Conservation (phyloP, 2,888 invertebrate species). For the Athripsodes cinereus region DNA sequence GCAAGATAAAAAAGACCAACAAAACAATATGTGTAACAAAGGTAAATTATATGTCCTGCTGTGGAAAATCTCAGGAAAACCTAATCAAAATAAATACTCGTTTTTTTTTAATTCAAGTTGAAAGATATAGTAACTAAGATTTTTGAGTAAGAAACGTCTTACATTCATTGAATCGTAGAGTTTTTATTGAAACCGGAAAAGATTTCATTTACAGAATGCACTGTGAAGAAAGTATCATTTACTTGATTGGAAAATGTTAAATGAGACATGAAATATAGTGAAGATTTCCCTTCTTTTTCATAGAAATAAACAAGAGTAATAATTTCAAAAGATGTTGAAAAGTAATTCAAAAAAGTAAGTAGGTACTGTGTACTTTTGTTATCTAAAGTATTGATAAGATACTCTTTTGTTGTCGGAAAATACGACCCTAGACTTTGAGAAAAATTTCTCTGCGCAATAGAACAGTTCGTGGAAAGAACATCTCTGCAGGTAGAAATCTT, state of each 20-base stretch:
- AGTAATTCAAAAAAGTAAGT: constrained; percentile 11
- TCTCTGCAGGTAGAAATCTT: constrained; percentile 21
- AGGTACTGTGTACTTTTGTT: constrained; percentile 15
- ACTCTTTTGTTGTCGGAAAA: constrained; percentile 10
- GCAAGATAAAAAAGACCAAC: too few species aligned
- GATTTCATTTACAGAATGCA: too few species aligned
- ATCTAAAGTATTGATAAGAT: constrained; percentile 21
- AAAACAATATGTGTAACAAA: too few species aligned
- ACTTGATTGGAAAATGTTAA: neutral
- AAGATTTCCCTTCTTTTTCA: too few species aligned
- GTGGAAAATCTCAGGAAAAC: too few species aligned
- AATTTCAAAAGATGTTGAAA: constrained; percentile 9
- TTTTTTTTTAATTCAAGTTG: too few species aligned
- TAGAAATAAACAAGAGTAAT: constrained; percentile 5
- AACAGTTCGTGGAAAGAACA: constrained; percentile 5
- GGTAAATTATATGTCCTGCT: too few species aligned
- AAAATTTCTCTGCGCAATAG: constrained; percentile 3
- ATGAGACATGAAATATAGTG: neutral
- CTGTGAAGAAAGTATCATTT: neutral
- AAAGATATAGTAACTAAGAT: too few species aligned
- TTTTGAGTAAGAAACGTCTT: too few species aligned
- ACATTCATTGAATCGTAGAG: too few species aligned
- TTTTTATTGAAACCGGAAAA: too few species aligned
- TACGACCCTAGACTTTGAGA: constrained; percentile 3
- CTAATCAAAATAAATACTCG: too few species aligned